Percentiles rank a stretch among this genome's conserved stretches.
phyloP scores from a whole-genome alignment of 2,888 invertebrate genomes.

The Dasypogon diadema region DNA sequence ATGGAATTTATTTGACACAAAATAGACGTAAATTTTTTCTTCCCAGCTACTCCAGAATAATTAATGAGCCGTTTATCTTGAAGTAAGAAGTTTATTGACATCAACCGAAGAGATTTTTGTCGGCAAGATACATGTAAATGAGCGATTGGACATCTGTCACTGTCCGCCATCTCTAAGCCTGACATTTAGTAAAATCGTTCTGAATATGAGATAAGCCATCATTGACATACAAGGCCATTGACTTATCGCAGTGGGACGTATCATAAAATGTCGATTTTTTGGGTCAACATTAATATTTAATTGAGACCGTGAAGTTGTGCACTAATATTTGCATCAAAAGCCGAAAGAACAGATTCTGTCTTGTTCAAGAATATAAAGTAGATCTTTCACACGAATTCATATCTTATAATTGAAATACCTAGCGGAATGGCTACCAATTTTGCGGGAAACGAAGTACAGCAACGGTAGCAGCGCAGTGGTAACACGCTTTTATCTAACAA shows the following conservation, averaged over 20 bases:
- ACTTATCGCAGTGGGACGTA: background rate
- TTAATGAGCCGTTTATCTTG: conserved; percentile 28
- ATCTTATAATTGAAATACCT: conserved; percentile 8
- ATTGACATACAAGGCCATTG: background rate
- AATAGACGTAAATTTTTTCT: conserved; percentile 11
- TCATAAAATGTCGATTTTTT: background rate
- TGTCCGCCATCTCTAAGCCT: background rate
- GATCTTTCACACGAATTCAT: background rate
- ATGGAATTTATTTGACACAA: conserved; percentile 12
- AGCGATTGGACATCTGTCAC: conserved; percentile 22
- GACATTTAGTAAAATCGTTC: background rate
- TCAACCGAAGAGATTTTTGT: background rate
- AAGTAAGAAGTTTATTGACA: conserved; percentile 19
- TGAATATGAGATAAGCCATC: background rate
- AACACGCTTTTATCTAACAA: background rate
- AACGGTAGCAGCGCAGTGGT: background rate
- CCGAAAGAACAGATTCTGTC: background rate
- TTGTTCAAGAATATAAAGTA: background rate
- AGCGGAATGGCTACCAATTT: background rate
- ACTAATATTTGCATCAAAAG: conserved; percentile 1
- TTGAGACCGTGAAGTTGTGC: background rate
- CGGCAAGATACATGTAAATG: background rate
- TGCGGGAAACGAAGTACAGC: background rate
- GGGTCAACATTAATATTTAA: background rate
- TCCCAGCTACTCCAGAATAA: conserved; percentile 6